phyloP scores from a whole-genome alignment of 1,140 invertebrate species.

The Temnothorax longispinosus region DNA sequence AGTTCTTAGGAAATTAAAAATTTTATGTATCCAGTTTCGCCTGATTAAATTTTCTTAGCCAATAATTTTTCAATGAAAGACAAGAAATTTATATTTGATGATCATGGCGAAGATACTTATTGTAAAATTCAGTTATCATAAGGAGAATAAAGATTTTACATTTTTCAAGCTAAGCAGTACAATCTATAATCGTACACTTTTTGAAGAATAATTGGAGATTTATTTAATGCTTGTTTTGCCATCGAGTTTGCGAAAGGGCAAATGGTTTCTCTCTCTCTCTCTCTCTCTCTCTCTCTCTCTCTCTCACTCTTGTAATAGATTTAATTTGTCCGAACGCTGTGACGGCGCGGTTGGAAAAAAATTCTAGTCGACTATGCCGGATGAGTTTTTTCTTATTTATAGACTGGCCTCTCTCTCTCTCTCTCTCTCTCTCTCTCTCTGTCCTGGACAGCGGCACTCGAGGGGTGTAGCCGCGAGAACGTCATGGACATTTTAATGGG shows the following conservation, averaged over 20 bases:
- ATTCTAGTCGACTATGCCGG: constrained; percentile 15
- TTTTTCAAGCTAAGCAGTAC: background rate
- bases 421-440: background rate
- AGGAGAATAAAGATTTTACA: background rate
- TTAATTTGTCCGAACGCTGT: constrained; percentile 24
- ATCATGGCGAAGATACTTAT: background rate
- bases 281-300: background rate
- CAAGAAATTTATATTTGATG: background rate
- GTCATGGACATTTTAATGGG: constrained; percentile 66
- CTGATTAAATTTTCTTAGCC: background rate
- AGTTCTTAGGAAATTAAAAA: background rate
- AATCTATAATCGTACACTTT: background rate
- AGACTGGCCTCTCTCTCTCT: background rate
- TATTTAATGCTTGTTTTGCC: background rate
- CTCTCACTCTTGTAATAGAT: constrained; percentile 33
- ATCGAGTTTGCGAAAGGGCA: background rate
- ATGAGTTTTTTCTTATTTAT: constrained; percentile 38
- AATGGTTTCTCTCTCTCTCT: background rate
- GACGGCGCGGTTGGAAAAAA: background rate
- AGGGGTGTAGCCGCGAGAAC: constrained; percentile 60
- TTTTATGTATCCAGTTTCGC: background rate
- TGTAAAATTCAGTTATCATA: background rate
- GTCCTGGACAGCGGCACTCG: background rate
- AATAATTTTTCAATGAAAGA: background rate
- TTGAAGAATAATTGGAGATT: constrained; percentile 13